phyloP scores from a whole-genome alignment of 2,797 vertebrate genomes.

The Parambassis ranga region DNA sequence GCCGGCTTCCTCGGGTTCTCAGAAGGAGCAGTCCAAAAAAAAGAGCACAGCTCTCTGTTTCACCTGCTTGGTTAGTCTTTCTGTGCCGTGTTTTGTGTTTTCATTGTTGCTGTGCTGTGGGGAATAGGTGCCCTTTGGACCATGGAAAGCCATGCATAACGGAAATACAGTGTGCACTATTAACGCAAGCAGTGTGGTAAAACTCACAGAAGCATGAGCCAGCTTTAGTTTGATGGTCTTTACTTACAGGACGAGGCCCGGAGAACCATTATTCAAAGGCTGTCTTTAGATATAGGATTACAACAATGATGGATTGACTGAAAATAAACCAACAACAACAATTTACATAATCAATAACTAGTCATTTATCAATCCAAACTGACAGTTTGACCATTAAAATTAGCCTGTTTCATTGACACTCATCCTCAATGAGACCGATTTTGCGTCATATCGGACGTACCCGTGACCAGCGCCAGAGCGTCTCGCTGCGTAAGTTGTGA shows the following conservation, averaged over 20 bases:
- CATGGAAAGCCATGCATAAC: neutral
- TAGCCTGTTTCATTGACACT: too few species aligned
- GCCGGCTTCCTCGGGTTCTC: slow-evolving; percentile 51
- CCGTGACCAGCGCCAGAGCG: too few species aligned
- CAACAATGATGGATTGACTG: slow-evolving; percentile 4
- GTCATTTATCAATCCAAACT: neutral
- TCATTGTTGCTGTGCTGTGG: slow-evolving; percentile 9
- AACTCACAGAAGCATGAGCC: neutral
- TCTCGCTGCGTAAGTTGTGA: too few species aligned
- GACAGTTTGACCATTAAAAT: too few species aligned
- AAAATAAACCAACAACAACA: neutral
- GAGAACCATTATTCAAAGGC: neutral
- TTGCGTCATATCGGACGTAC: too few species aligned
- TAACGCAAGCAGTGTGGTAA: neutral
- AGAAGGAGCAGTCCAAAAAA: slow-evolving; percentile 26
- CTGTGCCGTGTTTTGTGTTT: slow-evolving; percentile 19
- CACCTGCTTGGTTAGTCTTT: slow-evolving; percentile 44
- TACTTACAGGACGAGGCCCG: neutral
- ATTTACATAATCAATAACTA: neutral
- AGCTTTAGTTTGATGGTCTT: neutral
- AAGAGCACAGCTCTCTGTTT: slow-evolving; percentile 19
- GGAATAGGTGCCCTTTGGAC: slow-evolving; percentile 22
- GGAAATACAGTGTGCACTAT: neutral
- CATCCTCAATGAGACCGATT: too few species aligned
- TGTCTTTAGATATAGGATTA: neutral